Evolutionary conservation across 2,797 vertebrate species (phyloP), one percentile per base, ranked within the genome.

Genomic region (Poecilia velifera): DNA sequence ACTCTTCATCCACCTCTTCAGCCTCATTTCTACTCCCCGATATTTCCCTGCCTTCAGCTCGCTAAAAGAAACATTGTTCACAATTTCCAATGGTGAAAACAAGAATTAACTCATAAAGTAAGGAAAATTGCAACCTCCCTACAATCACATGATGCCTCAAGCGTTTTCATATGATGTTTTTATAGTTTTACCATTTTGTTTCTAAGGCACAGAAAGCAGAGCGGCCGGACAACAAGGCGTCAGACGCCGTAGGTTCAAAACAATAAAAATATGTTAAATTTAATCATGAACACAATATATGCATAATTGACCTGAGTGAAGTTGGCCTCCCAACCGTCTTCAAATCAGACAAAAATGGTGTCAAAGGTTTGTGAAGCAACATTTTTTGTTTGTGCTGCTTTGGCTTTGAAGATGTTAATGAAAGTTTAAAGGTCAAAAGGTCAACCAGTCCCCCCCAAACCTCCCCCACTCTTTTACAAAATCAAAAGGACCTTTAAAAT

Each of bases 161-260:
- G 25, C 57, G 20, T 16, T 71, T 85, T 78, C 77, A 77, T 82
- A 75, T 76, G 68, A 82, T 80, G 45, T 76, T 68, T 84, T 82
- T 25, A 25, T 53, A 80, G 55, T 74, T 1, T 2, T 51, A 74
- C 43, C 49, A 68, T 16, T 49, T 4, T 47, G 31, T 18, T 79
- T 80, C 31, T 9, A 59, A 8, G 43, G 43, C 46, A 74, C 73
- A 20, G 70, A 72, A 74, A 72, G 12, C 28, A 71, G 28, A 8
- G 49, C 36, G 3, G 57, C 16, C 22, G 64, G 64, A 70, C 4
- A 18, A 28, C 20, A 51, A 14, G 14, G 25, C 8, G 5, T 22
- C 22, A 18, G 46, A 28, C 6, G 41, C 8, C 7, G 41, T 41
- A 59, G 25, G 13, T 34, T 5, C 10, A 31, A 62, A 62, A 62